A percentile compares a stretch with the other conserved stretches of the same genome.
Evolutionary conservation across 2,113 vertebrate genomes (phyloP).

Genomic region (Engraulis encrasicolus): DNA sequence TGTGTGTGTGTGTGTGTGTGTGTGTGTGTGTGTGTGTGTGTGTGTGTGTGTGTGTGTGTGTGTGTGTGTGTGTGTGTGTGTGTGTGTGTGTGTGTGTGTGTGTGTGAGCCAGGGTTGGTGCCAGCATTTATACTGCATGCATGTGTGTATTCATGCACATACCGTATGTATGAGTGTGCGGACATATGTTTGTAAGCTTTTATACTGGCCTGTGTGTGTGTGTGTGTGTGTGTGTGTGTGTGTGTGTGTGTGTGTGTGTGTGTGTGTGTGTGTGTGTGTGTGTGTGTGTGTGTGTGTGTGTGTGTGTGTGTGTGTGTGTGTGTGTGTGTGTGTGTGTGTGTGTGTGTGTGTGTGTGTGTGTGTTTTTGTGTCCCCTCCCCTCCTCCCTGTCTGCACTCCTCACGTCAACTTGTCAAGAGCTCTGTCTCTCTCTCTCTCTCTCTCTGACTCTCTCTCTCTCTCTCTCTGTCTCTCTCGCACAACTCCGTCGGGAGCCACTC

Average conservation of each 20-base stretch:
- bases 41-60: neutral
- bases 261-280: neutral
- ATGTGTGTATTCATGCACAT: neutral
- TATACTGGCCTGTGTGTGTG: neutral
- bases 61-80: neutral
- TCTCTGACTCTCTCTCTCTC: too few species aligned
- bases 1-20: neutral
- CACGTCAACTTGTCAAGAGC: neutral
- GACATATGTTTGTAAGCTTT: neutral
- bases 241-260: neutral
- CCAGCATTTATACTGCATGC: too few species aligned
- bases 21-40: neutral
- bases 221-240: neutral
- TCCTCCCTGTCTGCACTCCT: neutral
- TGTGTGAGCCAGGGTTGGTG: too few species aligned
- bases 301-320: too few species aligned
- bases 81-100: neutral
- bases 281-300: too few species aligned
- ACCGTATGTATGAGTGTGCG: neutral
- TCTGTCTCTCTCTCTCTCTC: too few species aligned
- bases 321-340: neutral
- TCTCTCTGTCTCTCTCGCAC: neutral
- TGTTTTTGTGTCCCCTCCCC: neutral
- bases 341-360: neutral
- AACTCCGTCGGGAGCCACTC: conserved; percentile 1